Evolutionary conservation across 2,888 invertebrate genomes (phyloP).

Genomic region (Dorcus parallelipipedus): DNA sequence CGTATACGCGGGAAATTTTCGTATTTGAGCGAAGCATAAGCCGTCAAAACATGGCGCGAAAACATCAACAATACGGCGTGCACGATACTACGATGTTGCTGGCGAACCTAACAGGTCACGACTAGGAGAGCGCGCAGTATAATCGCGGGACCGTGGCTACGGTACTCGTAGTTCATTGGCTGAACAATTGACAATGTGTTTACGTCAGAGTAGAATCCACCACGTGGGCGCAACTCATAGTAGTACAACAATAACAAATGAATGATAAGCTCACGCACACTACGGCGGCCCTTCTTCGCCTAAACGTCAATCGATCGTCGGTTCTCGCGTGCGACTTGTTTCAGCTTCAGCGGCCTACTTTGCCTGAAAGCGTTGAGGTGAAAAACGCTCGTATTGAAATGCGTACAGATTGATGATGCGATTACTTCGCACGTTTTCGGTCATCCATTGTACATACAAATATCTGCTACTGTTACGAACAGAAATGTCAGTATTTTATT

Average conservation of each 20-base stretch:
- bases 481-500: too few species aligned
- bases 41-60: constrained; percentile 1
- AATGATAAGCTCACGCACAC: too few species aligned
- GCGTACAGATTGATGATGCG: too few species aligned
- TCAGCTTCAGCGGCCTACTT: too few species aligned
- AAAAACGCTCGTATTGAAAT: too few species aligned
- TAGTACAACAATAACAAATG: too few species aligned
- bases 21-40: neutral
- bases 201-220: constrained; percentile 9
- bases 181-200: constrained; percentile 1
- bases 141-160: constrained; percentile 12
- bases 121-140: constrained; percentile 3
- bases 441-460: too few species aligned
- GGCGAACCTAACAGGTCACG: constrained; percentile 8
- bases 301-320: neutral
- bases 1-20: neutral
- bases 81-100: neutral
- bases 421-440: too few species aligned
- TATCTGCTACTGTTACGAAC: too few species aligned
- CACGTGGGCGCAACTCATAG: constrained; percentile 3
- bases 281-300: neutral
- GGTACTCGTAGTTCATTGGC: constrained; percentile 14
- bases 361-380: too few species aligned
- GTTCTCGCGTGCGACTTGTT: neutral
- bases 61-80: neutral